Evolutionary conservation across 2,797 vertebrate species (phyloP).

Genomic region (Mormyrus proboscirostris): DNA sequence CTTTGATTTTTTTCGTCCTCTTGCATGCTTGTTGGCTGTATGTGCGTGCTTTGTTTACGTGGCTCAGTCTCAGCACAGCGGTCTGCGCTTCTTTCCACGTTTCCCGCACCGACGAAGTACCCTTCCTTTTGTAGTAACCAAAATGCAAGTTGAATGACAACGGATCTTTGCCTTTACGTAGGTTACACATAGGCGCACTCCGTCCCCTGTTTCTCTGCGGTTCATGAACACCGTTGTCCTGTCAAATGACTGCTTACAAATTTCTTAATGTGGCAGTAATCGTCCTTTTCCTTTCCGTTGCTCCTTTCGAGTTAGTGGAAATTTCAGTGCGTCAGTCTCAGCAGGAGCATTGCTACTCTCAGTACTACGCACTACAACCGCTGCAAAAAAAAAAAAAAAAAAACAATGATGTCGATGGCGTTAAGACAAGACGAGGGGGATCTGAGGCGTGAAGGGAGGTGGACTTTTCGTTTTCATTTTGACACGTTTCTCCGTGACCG

Average conservation of each 20-base stretch:
- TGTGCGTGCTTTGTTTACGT: conserved; percentile 26
- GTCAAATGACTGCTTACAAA: neutral
- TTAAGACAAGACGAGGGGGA: neutral
- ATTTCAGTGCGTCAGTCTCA: conserved; percentile 66
- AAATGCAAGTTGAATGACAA: conserved; percentile 19
- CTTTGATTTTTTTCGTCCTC: conserved; percentile 51
- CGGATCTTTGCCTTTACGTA: neutral
- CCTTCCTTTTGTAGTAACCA: conserved; percentile 13
- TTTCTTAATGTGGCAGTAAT: conserved; percentile 25
- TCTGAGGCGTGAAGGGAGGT: neutral
- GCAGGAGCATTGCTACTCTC: conserved; percentile 58
- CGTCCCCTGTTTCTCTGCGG: neutral
- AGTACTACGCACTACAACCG: conserved; percentile 38
- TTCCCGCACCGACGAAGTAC: neutral
- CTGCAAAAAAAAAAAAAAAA: conserved; percentile 21
- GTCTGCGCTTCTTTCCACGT: neutral
- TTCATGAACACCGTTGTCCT: neutral
- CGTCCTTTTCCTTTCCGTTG: conserved; percentile 39
- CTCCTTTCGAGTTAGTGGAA: conserved; percentile 54
- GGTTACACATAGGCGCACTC: neutral
- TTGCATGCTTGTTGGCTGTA: conserved; percentile 17
- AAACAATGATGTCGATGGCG: conserved; percentile 24
- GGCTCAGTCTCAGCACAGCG: neutral
- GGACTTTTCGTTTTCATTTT: neutral
- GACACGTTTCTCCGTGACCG: neutral